A percentile compares a stretch with the other conserved stretches of the same genome.
phyloP scores from a whole-genome alignment of 2,797 vertebrate species.

The Uromys caudimaculatus region DNA sequence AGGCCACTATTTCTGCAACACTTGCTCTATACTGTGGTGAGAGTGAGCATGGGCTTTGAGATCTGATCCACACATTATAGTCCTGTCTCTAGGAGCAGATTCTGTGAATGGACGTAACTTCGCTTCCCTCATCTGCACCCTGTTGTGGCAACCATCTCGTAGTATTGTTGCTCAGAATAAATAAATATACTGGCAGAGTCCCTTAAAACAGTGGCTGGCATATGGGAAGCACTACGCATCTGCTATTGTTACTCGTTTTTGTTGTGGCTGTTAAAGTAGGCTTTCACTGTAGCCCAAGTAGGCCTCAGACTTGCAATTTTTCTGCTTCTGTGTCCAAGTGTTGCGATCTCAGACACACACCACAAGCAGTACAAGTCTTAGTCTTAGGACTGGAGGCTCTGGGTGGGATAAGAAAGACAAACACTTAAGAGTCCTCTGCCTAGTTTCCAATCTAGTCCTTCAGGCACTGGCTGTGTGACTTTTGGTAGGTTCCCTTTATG shows the following conservation, averaged over 20 bases:
- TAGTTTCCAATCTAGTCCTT: neutral
- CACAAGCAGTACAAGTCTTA: neutral
- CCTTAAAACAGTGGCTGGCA: neutral
- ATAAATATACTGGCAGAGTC: neutral
- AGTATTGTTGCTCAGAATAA: neutral
- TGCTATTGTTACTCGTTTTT: neutral
- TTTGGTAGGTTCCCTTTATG: neutral
- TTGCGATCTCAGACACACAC: neutral
- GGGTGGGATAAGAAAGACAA: neutral
- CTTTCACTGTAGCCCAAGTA: neutral
- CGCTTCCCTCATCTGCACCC: neutral
- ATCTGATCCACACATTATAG: neutral
- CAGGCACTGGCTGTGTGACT: neutral
- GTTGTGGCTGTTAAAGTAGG: neutral
- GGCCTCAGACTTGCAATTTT: neutral
- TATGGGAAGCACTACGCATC: neutral
- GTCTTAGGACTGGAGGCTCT: neutral
- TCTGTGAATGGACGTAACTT: neutral
- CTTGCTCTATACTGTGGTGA: neutral
- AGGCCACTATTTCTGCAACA: neutral
- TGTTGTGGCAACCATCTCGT: neutral
- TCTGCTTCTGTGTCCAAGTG: neutral
- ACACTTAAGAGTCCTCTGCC: neutral
- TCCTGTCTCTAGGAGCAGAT: neutral
- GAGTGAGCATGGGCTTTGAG: neutral